Evolutionary conservation across 2,113 vertebrate genomes (phyloP).

Genomic region (Labrus mixtus): DNA sequence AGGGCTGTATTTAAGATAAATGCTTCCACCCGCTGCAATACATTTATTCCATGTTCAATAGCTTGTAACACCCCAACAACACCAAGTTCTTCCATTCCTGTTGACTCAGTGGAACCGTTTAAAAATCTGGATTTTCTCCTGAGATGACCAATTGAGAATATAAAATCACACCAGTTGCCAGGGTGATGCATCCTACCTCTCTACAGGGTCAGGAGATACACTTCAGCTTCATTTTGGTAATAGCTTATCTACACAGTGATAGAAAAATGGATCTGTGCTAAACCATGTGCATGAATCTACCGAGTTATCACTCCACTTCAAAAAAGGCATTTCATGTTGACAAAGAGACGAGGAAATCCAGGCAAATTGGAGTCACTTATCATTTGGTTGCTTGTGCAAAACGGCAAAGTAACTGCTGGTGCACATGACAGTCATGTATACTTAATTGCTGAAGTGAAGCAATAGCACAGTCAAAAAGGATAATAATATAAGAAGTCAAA

Average conservation of each 20-base stretch:
- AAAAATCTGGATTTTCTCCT: not conserved
- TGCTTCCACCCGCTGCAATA: not conserved
- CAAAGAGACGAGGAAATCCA: not conserved
- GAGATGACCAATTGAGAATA: not conserved
- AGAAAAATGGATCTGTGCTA: not conserved
- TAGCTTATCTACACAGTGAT: not conserved
- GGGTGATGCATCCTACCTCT: not conserved
- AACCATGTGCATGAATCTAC: not conserved
- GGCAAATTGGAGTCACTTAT: not conserved
- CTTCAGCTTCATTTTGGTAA: not conserved
- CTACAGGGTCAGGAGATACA: not conserved
- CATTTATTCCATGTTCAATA: not conserved
- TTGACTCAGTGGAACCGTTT: constrained; percentile 6
- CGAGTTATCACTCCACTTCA: not conserved
- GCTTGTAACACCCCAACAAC: not conserved
- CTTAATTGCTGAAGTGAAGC: constrained; percentile 24
- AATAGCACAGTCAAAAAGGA: constrained; percentile 27
- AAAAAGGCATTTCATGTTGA: not conserved
- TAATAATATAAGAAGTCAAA: constrained; percentile 3
- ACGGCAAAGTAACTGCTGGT: constrained; percentile 34
- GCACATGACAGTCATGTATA: too few relatives aligned
- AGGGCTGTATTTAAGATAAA: not conserved
- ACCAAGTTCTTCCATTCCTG: not conserved
- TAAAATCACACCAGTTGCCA: not conserved
- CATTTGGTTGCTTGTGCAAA: constrained; percentile 3